phyloP scores from a whole-genome alignment of 2,113 vertebrate genomes.

The Boulengeromyrus knoepffleri region DNA sequence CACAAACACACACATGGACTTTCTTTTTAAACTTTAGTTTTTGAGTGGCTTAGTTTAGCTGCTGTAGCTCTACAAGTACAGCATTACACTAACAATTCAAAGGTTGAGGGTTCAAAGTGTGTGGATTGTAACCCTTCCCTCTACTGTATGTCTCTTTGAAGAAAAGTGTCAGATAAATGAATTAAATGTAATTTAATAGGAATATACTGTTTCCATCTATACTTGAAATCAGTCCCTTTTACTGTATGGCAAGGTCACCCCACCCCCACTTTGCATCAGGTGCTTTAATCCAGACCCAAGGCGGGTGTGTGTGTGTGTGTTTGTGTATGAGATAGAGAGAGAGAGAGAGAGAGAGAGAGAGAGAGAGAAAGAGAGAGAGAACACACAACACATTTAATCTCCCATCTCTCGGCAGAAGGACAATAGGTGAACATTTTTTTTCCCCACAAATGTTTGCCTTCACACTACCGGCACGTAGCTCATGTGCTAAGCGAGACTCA shows the following conservation, averaged over 20 bases:
- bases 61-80: not conserved
- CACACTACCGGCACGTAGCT: not conserved
- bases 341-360: not conserved
- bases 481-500: not conserved
- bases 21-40: not conserved
- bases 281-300: not conserved
- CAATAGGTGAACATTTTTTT: slow-evolving; percentile 12
- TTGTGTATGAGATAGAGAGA: not conserved
- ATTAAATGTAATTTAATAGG: not conserved
- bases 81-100: not conserved
- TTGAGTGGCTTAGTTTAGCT: not conserved
- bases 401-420: not conserved
- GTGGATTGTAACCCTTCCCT: not conserved
- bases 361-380: not conserved
- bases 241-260: not conserved
- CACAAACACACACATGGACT: too few species aligned
- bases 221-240: not conserved
- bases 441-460: not conserved
- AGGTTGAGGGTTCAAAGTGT: not conserved
- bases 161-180: not conserved
- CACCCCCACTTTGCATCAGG: not conserved
- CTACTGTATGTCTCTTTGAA: not conserved
- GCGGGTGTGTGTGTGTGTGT: not conserved
- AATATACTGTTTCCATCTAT: not conserved
- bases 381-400: not conserved